Conservation (phyloP, 2,113 vertebrate genomes). For the Limnothrissa miodon region DNA sequence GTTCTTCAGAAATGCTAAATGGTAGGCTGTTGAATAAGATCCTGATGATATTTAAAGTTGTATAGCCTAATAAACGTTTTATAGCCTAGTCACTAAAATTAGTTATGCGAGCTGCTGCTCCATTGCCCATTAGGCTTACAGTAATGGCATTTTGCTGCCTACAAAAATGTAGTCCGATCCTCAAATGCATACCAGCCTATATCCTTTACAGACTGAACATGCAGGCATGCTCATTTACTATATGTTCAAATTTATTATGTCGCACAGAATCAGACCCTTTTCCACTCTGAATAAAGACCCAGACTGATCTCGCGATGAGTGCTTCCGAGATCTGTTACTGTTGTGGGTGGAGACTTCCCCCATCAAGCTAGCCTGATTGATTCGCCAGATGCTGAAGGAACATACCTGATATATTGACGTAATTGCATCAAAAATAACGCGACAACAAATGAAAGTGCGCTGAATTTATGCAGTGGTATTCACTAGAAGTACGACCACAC, state of each 20-base stretch:
- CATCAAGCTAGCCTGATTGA: conserved; percentile 36
- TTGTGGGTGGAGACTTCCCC: conserved; percentile 47
- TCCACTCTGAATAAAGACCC: background rate
- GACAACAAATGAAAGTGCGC: background rate
- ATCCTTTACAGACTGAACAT: background rate
- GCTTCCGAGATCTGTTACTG: conserved; percentile 4
- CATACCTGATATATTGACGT: background rate
- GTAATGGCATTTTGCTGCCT: background rate
- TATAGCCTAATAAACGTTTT: no score
- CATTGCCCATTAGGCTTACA: no score
- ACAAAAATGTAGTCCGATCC: background rate
- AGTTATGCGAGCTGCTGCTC: no score
- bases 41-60: no score
- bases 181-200: background rate
- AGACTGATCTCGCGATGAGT: conserved; percentile 46
- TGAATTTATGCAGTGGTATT: conserved; percentile 27
- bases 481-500: background rate
- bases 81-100: no score
- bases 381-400: background rate
- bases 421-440: background rate
- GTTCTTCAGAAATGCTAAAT: no score
- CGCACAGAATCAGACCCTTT: no score
- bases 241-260: background rate
- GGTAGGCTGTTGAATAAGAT: no score
- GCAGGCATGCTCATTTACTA: background rate